Conservation (phyloP, 2,888 invertebrate genomes). For the Agrilus mali region DNA sequence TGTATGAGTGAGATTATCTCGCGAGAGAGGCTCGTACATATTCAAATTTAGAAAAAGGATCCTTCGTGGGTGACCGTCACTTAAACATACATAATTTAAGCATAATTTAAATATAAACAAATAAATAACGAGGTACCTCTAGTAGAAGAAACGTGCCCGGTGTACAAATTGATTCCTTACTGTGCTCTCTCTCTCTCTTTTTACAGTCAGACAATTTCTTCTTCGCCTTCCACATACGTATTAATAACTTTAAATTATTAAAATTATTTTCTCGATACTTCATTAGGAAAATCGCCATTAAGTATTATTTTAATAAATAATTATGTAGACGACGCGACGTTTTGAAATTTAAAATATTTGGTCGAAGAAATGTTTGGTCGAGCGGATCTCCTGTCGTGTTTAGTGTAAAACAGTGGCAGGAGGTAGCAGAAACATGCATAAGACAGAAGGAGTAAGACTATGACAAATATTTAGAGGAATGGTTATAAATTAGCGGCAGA, state of each 20-base stretch:
- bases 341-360: too few species aligned
- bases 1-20: too few species aligned
- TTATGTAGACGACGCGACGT: too few species aligned
- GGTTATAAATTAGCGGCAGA: constrained; percentile 32
- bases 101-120: constrained; percentile 24
- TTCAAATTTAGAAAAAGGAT: too few species aligned
- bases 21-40: too few species aligned
- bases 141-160: constrained; percentile 22
- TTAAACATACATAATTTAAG: constrained; percentile 23
- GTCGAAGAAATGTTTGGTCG: constrained; percentile 10
- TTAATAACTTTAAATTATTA: too few species aligned
- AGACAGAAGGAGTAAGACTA: constrained; percentile 32
- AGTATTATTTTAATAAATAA: too few species aligned
- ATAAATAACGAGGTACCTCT: constrained; percentile 24
- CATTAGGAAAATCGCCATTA: too few species aligned
- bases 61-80: constrained; percentile 22
- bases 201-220: constrained; percentile 12
- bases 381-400: constrained; percentile 26
- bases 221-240: too few species aligned
- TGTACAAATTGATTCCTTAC: constrained; percentile 23
- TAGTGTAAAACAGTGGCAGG: constrained; percentile 35
- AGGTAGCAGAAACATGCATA: constrained; percentile 31
- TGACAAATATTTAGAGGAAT: constrained; percentile 34
- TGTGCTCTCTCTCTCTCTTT: too few species aligned
- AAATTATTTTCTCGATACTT: too few species aligned